These are phyloP conservation scores for Leucoraja ocellata DNA, from an alignment of 2,797 vertebrate species.

Conservation along the genomic window DNA sequence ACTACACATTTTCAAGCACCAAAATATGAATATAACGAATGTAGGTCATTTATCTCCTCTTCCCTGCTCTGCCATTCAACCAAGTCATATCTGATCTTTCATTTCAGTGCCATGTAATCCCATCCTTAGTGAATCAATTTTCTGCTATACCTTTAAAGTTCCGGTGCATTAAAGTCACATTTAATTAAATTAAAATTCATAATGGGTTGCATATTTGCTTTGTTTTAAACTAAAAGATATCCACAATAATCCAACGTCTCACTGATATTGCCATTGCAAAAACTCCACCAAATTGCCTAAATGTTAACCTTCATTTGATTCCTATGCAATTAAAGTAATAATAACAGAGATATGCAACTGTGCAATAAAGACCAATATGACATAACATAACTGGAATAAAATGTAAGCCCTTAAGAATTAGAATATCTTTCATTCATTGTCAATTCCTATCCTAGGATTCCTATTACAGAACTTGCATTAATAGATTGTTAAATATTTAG, in stretches of 20 bases:
- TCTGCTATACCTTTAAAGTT: neutral
- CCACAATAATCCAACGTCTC: neutral
- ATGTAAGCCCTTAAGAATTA: neutral
- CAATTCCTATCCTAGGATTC: neutral
- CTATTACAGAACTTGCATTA: neutral
- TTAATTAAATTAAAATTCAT: neutral
- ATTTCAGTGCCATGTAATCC: neutral
- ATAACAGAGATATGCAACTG: neutral
- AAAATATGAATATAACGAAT: neutral
- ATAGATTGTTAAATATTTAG: neutral
- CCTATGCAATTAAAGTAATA: neutral
- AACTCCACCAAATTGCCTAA: neutral
- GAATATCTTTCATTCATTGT: neutral
- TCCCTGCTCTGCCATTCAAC: no score
- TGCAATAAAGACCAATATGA: neutral
- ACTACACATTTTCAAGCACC: neutral
- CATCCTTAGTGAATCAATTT: neutral
- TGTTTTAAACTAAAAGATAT: neutral
- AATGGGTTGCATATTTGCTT: neutral
- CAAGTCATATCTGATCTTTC: no score
- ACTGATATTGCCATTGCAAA: neutral
- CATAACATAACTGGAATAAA: neutral
- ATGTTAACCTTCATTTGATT: neutral
- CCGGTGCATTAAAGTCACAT: neutral
- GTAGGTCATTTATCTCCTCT: no score